phyloP scores from a whole-genome alignment of 2,113 vertebrate genomes.

The Zosterops hypoxanthus region DNA sequence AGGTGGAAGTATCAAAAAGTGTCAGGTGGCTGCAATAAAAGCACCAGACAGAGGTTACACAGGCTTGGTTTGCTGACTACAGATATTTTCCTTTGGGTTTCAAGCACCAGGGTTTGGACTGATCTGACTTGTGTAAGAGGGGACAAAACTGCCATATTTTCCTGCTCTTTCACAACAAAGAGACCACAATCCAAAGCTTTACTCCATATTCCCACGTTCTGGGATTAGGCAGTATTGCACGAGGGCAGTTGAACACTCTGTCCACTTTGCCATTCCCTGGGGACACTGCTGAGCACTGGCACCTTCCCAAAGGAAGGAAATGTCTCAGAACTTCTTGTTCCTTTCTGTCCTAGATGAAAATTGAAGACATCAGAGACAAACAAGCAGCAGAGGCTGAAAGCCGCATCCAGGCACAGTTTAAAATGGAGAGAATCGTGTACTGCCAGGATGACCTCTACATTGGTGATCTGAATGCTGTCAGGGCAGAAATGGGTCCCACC shows the following conservation, averaged over 20 bases:
- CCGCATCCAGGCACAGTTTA: conserved; percentile 80
- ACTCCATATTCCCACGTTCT: background rate
- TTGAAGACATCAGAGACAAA: conserved; percentile 75
- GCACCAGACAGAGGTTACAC: background rate
- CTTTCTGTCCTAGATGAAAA: conserved; percentile 69
- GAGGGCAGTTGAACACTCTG: background rate
- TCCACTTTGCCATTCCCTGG: background rate
- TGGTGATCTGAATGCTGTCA: background rate
- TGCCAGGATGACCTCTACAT: conserved; percentile 83
- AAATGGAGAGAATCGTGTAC: conserved; percentile 86
- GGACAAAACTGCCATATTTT: background rate
- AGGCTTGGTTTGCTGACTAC: background rate
- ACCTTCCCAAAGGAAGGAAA: background rate
- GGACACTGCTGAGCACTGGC: background rate
- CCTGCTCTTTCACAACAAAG: background rate
- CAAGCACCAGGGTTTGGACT: background rate
- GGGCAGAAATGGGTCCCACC: background rate
- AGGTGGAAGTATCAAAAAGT: background rate
- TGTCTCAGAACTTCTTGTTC: background rate
- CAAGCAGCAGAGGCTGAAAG: conserved; percentile 70
- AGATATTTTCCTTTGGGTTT: background rate
- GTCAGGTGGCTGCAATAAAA: background rate
- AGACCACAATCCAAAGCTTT: background rate
- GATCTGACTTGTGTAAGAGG: rapidly evolving
- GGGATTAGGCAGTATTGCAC: background rate